Evolutionary conservation across 2,888 invertebrate genomes (phyloP).

Genomic region (Aphidoletes aphidimyza): DNA sequence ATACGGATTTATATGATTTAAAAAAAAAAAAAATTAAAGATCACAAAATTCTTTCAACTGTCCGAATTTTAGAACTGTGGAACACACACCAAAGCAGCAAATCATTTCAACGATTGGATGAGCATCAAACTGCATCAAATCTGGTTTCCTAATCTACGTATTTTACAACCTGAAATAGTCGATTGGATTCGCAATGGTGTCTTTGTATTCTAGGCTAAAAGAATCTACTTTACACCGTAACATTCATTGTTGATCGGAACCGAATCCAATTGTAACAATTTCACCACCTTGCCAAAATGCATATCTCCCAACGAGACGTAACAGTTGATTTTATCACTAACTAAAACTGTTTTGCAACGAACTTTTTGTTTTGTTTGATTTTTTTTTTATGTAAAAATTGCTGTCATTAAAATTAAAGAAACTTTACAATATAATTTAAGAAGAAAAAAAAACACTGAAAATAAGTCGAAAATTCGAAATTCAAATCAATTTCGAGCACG

Average conservation of each 20-base stretch:
- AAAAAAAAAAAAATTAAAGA: no score
- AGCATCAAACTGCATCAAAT: background rate
- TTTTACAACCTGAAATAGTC: background rate
- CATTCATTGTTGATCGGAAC: background rate
- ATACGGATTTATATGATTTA: no score
- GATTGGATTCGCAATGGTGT: background rate
- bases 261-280: background rate
- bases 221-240: background rate
- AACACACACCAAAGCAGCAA: slow-evolving; percentile 72
- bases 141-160: background rate
- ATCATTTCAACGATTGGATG: slow-evolving; percentile 69
- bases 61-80: slow-evolving; percentile 69
- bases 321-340: background rate
- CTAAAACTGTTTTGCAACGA: background rate
- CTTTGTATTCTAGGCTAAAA: background rate
- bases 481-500: no score
- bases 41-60: no score
- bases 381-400: no score
- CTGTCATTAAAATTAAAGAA: no score
- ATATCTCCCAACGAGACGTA: slow-evolving; percentile 45
- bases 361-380: background rate
- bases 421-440: no score
- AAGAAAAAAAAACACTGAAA: no score
- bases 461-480: no score
- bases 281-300: slow-evolving; percentile 19